Evolutionary conservation across 1,140 invertebrate genomes (phyloP), one percentile per base, ranked within the genome.

Genomic region (Colletes gigas): DNA sequence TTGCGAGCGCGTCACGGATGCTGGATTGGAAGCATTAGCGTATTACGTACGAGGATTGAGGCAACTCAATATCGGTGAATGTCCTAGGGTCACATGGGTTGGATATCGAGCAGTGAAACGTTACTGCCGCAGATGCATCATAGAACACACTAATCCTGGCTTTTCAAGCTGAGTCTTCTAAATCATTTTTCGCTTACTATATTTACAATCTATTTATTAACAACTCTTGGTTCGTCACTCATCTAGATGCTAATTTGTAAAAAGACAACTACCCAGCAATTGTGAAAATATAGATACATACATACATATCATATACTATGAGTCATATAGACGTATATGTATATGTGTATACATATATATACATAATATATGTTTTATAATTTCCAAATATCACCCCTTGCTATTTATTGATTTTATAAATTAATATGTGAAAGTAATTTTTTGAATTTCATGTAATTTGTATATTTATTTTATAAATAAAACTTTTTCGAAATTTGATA

Each of bases 111-210:
- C 97, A 3, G 97, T 99, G 19, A 98, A 98, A 90, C 97, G 97
- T 89, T 98, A 97, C 90, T 98, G 98, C 91, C 97, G 97, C 88
- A 93, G 97, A 83, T 98, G 98, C 92, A 96, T 98, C 72, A 98
- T 98, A 84, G 98, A 98, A 92, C 98, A 99, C 89, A 98, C 97
- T 0, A 98, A 99, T 93, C 98, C 98, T 63, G 97, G 97, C 41
- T 98, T 99, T 92, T 98, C 89, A 15, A 93, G 91, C 75, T 93
- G 84, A 87, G 71, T 17, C 21, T 66, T 72, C 3, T 30, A 21
- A 54, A 81, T 19, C 19, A 44, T 72, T 15, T 73, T 50, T 60
- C 41, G 10, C 19, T 17, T 68, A 70, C 47, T 4, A 14, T 78
- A 69, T 59, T 69, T 83, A 52, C 63, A 69, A 57, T 77, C 52